phyloP scores from a whole-genome alignment of 2,888 invertebrate genomes.

The Halictus ligatus region DNA sequence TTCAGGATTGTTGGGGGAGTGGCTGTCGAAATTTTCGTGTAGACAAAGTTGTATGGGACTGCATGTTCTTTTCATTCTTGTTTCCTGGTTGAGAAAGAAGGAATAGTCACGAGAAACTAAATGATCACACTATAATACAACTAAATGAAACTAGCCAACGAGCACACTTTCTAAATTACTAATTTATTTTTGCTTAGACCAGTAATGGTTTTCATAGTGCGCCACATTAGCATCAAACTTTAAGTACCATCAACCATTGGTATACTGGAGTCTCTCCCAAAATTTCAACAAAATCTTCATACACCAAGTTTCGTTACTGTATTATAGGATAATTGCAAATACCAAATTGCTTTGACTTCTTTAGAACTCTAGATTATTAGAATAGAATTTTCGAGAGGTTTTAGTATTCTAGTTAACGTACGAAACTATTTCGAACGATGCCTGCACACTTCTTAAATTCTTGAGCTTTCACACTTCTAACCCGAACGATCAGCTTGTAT shows the following conservation, averaged over 20 bases:
- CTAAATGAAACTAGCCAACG: neutral
- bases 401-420: neutral
- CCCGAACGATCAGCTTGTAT: neutral
- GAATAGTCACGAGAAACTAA: conserved; percentile 12
- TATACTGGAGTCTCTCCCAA: neutral
- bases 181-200: neutral
- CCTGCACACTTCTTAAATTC: too few relatives aligned
- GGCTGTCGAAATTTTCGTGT: too few relatives aligned
- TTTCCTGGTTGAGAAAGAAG: neutral
- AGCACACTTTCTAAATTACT: neutral
- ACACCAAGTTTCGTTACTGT: neutral
- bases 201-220: neutral
- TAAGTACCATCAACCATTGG: neutral
- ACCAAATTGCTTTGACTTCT: neutral
- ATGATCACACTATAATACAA: neutral
- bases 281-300: neutral
- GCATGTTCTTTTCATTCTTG: neutral
- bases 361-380: neutral
- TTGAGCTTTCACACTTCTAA: too few relatives aligned
- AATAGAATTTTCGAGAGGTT: neutral
- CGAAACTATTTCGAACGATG: too few relatives aligned
- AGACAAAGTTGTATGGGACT: too few relatives aligned
- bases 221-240: neutral
- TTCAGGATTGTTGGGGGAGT: too few relatives aligned
- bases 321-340: neutral